Evolutionary conservation across 1,140 invertebrate species (phyloP).

Genomic region (Andrena cerasifolii): DNA sequence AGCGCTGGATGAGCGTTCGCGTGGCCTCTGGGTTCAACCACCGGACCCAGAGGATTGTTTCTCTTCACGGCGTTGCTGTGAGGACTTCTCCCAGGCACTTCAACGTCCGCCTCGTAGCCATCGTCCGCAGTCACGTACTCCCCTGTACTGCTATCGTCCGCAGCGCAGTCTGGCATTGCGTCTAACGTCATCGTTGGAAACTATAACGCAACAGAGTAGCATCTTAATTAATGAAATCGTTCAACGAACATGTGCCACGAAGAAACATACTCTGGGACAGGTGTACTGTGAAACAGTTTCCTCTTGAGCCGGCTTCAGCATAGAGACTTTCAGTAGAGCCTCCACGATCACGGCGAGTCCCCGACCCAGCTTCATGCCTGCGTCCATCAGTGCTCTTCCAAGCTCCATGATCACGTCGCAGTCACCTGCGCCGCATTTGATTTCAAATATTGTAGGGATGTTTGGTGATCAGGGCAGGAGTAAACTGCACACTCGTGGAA

Average conservation of each 20-base stretch:
- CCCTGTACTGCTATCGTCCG: constrained; percentile 82
- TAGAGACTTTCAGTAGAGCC: constrained; percentile 75
- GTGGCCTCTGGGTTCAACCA: constrained; percentile 72
- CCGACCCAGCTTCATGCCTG: constrained; percentile 71
- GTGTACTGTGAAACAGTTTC: constrained; percentile 74
- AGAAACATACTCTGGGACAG: constrained; percentile 74
- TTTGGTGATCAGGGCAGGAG: too few species aligned
- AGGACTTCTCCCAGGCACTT: constrained; percentile 74
- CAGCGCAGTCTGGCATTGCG: constrained; percentile 79
- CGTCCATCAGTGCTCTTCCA: constrained; percentile 68
- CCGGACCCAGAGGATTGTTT: constrained; percentile 60
- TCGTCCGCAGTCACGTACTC: constrained; percentile 84
- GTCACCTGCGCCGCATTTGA: constrained; percentile 66
- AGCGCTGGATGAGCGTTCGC: constrained; percentile 83
- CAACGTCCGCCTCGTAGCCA: constrained; percentile 85
- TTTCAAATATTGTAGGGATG: too few species aligned
- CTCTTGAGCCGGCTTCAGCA: constrained; percentile 75
- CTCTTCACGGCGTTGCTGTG: constrained; percentile 62
- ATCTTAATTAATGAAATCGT: not conserved
- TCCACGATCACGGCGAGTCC: constrained; percentile 77
- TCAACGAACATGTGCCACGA: not conserved
- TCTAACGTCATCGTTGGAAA: constrained; percentile 78
- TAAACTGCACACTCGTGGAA: too few species aligned
- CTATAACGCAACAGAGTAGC: constrained; percentile 56
- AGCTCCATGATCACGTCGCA: constrained; percentile 72